Conservation (phyloP, 2,797 vertebrate species). For the Balearica regulorum region DNA sequence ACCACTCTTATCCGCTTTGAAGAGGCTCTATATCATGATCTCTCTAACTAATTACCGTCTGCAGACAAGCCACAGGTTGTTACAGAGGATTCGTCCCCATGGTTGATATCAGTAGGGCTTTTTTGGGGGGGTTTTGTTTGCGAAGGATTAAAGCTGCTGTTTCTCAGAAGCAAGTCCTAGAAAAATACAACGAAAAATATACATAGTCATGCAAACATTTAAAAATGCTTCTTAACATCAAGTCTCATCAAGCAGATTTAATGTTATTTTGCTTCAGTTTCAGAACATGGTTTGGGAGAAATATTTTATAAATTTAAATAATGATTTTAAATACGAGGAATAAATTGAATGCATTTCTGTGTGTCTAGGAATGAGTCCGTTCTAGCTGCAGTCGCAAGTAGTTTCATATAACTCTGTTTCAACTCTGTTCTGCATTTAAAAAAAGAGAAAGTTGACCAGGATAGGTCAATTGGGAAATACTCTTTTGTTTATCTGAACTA, state of each 20-base stretch:
- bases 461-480: background rate
- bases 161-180: conserved; percentile 29
- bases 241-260: background rate
- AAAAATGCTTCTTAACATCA: background rate
- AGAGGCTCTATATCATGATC: conserved; percentile 83
- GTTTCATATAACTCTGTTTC: background rate
- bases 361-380: background rate
- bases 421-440: background rate
- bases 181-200: background rate
- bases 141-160: conserved; percentile 49
- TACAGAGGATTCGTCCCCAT: conserved; percentile 58
- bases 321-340: background rate
- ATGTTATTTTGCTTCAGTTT: background rate
- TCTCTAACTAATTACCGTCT: conserved; percentile 80
- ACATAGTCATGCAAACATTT: background rate
- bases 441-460: background rate
- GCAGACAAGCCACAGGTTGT: conserved; percentile 79
- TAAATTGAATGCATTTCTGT: background rate
- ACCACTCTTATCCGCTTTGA: conserved; percentile 72
- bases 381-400: background rate
- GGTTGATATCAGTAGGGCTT: conserved; percentile 36
- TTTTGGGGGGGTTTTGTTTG: background rate
- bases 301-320: background rate
- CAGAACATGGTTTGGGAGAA: background rate
- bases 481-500: background rate